Evolutionary conservation across 1,140 invertebrate genomes (phyloP).

Genomic region (Saccostrea cuccullata): DNA sequence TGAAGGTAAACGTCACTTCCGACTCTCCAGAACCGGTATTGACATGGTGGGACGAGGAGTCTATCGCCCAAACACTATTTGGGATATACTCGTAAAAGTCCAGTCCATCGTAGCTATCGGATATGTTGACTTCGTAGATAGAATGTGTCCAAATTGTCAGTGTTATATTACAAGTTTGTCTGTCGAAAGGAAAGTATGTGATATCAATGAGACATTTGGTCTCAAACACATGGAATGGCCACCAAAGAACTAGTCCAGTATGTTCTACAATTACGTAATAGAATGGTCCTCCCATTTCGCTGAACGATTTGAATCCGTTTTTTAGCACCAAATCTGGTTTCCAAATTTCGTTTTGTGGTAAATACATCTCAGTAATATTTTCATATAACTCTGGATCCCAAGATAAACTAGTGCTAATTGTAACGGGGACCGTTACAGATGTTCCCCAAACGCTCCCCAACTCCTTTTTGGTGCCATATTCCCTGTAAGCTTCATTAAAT

Average conservation of each 20-base stretch:
- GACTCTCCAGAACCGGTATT: slow-evolving; percentile 5
- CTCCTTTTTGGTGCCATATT: no score
- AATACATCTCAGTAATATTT: neutral
- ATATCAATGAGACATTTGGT: slow-evolving; percentile 45
- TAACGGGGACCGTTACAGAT: no score
- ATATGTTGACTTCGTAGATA: slow-evolving; percentile 16
- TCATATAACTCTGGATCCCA: neutral
- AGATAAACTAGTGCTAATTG: no score
- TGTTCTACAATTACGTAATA: slow-evolving; percentile 8
- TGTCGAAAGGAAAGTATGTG: slow-evolving; percentile 42
- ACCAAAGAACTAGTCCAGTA: slow-evolving; percentile 27
- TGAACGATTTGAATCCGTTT: slow-evolving; percentile 43
- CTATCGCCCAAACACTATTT: slow-evolving; percentile 37
- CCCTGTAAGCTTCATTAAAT: no score
- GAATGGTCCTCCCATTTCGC: slow-evolving; percentile 39
- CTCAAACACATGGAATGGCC: slow-evolving; percentile 43
- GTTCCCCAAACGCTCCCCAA: no score
- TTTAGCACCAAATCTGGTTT: slow-evolving; percentile 49
- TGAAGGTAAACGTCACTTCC: slow-evolving; percentile 58
- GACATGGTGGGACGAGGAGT: neutral
- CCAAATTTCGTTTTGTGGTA: slow-evolving; percentile 50
- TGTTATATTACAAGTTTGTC: slow-evolving; percentile 42
- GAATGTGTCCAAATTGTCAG: slow-evolving; percentile 22
- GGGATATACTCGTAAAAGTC: neutral
- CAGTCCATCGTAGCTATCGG: neutral